Percentiles rank a stretch among this genome's conserved stretches.
Evolutionary conservation across 2,113 vertebrate species (phyloP).

Genomic region (Podarcis muralis): DNA sequence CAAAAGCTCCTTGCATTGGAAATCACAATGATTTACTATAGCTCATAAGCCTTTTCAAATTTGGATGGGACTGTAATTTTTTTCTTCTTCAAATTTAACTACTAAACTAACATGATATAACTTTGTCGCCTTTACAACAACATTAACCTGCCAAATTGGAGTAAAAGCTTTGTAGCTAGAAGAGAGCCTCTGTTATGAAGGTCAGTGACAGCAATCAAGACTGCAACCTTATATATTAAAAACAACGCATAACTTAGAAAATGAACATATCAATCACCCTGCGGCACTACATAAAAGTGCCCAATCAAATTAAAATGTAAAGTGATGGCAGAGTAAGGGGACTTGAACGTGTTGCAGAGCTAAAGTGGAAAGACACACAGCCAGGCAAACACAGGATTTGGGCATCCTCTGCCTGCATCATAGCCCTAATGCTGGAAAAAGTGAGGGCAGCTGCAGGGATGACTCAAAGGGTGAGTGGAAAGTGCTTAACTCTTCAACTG

Average conservation of each 20-base stretch:
- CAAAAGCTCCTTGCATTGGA: too few species aligned
- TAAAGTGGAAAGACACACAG: neutral
- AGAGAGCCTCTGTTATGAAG: neutral
- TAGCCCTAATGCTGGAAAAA: neutral
- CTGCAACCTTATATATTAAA: neutral
- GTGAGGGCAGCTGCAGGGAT: neutral
- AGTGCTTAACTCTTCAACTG: neutral
- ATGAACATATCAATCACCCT: neutral
- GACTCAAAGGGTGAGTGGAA: neutral
- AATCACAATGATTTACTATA: too few species aligned
- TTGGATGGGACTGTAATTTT: neutral
- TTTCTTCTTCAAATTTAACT: neutral
- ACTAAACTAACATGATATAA: neutral
- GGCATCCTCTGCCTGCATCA: neutral
- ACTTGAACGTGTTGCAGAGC: neutral
- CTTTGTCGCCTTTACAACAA: neutral
- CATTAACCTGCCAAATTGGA: neutral
- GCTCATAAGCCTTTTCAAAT: neutral
- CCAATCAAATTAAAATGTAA: neutral
- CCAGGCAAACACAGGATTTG: neutral
- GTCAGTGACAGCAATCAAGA: neutral
- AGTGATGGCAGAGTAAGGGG: neutral
- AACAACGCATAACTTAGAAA: neutral
- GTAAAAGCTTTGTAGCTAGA: neutral
- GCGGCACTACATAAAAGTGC: neutral